Base-by-base conservation (phyloP, 2,888 invertebrate species). In the Drosophila trichaetosa region DNA sequence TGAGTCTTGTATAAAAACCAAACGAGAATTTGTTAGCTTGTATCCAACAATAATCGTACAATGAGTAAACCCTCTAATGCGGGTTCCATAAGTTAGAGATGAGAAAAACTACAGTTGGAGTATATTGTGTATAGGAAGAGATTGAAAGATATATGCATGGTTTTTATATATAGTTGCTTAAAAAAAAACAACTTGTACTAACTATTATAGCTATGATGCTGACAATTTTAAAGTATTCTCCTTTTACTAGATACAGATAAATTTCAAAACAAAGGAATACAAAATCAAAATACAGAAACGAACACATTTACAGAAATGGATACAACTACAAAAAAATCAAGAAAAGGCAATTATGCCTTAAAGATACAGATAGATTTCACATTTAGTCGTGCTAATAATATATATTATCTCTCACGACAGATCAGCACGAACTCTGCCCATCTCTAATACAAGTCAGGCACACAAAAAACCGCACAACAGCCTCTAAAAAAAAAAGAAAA, bases 11-110 rank as follows among this genome's bases (percentile, higher is more conserved):
- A 72, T 65, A 72, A 67, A 73, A 72, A 69, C 65, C 61, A 70
- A 76, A 68, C 65, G 48, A 59, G 69, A 62, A 76, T 48, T 48
- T 75, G 74, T 73, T 69, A 75, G 66, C 74, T 70, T 77, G 42
- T 79, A 69, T 75, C 69, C 65, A 59, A 57, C 63, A 67, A 60
- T 58, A 67, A 67, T 48, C 49, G 13, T 29, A 38, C 40, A 62
- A 69, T 56, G 46, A 24, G 52, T 29, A 72, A 79, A 76, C 76
- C 69, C 77, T 66, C 65, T 49, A 75, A 62, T 48, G 46, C 46
- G 13, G 34, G 3, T 13, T n/a, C 34, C 34, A 46, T 29, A 31
- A 49, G 21, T 29, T 68, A 53, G 68, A 53, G 76, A 72, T 68
- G 76, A 8, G 60, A 46, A 24, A 21, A 24, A 16, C 42, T 6